phyloP scores from a whole-genome alignment of 2,888 invertebrate species.

The Archips crataeganus region DNA sequence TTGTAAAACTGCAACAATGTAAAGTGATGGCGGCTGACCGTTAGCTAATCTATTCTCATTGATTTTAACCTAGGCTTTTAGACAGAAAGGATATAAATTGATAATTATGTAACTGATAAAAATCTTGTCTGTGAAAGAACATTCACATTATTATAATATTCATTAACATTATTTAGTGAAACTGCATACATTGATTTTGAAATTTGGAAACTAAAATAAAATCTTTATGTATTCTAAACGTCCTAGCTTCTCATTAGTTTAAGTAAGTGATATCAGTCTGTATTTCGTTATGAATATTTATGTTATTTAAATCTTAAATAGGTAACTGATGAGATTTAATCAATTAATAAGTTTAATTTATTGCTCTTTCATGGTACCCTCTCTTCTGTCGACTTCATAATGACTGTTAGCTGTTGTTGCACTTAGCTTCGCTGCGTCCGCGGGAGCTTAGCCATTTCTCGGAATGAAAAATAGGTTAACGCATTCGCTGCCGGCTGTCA shows the following conservation, averaged over 20 bases:
- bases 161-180: slow-evolving; percentile 4
- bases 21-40: background rate
- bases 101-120: slow-evolving; percentile 3
- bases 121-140: background rate
- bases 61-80: slow-evolving; percentile 4
- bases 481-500: no score
- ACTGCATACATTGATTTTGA: slow-evolving; percentile 9
- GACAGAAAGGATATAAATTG: background rate
- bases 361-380: background rate
- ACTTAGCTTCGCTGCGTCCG: no score
- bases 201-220: background rate
- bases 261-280: background rate
- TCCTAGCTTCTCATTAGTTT: background rate
- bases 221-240: background rate
- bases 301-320: slow-evolving; percentile 4
- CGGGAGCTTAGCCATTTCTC: no score
- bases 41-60: background rate
- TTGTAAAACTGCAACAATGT: background rate
- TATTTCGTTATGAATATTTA: background rate
- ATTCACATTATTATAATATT: background rate
- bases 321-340: background rate
- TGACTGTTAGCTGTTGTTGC: background rate
- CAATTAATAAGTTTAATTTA: background rate
- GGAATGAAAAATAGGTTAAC: no score
- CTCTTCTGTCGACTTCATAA: background rate